A percentile compares a stretch with the other conserved stretches of the same genome.
phyloP scores from a whole-genome alignment of 2,113 vertebrate genomes.

The Stictonetta naevosa region DNA sequence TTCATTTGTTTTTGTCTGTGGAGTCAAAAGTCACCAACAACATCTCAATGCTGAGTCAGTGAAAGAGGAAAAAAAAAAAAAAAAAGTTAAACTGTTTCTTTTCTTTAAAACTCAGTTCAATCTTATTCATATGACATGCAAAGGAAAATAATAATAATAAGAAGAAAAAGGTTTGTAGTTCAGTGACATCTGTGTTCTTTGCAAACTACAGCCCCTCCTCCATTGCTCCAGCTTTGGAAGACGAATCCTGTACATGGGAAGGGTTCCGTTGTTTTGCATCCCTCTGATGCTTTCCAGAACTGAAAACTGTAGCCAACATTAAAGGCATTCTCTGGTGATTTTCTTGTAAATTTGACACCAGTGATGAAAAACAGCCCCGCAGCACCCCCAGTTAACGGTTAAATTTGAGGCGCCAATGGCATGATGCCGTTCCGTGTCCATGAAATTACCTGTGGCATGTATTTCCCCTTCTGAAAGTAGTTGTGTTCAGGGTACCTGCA shows the following conservation, averaged over 20 bases:
- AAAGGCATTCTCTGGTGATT: slow-evolving; percentile 57
- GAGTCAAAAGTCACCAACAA: not conserved
- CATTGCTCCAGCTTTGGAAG: not conserved
- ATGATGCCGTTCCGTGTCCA: not conserved
- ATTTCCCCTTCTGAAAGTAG: not conserved
- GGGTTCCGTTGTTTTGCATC: not conserved
- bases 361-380: slow-evolving; percentile 30
- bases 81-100: not conserved
- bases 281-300: slow-evolving; percentile 44
- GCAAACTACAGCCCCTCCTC: not conserved
- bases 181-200: not conserved
- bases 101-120: not conserved
- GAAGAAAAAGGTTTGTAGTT: not conserved
- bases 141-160: not conserved
- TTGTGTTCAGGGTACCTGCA: not conserved
- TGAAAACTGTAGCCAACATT: slow-evolving; percentile 19
- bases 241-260: not conserved
- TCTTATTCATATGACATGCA: not conserved
- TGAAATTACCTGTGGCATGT: not conserved
- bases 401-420: slow-evolving; percentile 20
- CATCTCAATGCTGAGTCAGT: not conserved
- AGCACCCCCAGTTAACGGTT: not conserved
- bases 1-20: not conserved
- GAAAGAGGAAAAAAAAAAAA: not conserved
- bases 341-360: slow-evolving; percentile 50